Evolutionary conservation across 2,888 invertebrate genomes (phyloP).

Genomic region (Deilephila porcellus): DNA sequence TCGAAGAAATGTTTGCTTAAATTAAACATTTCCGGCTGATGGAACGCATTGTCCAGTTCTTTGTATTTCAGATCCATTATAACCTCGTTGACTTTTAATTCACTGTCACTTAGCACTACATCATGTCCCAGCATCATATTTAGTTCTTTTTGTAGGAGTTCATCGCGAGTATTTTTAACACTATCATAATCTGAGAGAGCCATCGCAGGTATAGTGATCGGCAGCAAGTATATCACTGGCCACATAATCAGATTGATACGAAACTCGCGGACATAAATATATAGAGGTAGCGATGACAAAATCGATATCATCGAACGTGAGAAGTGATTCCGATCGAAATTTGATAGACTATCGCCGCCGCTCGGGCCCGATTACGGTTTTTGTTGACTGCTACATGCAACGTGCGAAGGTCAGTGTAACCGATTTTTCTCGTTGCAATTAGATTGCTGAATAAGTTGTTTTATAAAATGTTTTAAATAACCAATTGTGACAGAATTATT

Average conservation of each 20-base stretch:
- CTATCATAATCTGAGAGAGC: conserved; percentile 38
- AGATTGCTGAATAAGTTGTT: neutral
- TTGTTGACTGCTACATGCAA: neutral
- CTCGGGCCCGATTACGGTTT: neutral
- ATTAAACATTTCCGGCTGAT: conserved; percentile 80
- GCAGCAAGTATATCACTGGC: conserved; percentile 34
- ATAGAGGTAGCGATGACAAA: neutral
- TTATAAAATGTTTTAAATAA: neutral
- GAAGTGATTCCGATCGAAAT: neutral
- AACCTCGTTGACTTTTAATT: conserved; percentile 82
- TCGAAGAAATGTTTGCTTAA: conserved; percentile 88
- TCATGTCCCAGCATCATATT: conserved; percentile 81
- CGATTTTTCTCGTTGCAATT: neutral
- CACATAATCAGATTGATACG: conserved; percentile 49
- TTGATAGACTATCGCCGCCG: neutral
- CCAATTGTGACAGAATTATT: neutral
- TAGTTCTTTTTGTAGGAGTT: conserved; percentile 78
- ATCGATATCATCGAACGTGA: conserved; percentile 11
- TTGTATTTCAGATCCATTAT: conserved; percentile 84
- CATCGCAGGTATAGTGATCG: conserved; percentile 15
- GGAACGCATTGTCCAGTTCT: conserved; percentile 79
- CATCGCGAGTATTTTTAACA: conserved; percentile 61
- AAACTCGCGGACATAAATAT: conserved; percentile 25
- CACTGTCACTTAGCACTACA: conserved; percentile 77
- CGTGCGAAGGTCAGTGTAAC: neutral